phyloP scores from a whole-genome alignment of 2,888 invertebrate species.

The Craniophora ligustri region DNA sequence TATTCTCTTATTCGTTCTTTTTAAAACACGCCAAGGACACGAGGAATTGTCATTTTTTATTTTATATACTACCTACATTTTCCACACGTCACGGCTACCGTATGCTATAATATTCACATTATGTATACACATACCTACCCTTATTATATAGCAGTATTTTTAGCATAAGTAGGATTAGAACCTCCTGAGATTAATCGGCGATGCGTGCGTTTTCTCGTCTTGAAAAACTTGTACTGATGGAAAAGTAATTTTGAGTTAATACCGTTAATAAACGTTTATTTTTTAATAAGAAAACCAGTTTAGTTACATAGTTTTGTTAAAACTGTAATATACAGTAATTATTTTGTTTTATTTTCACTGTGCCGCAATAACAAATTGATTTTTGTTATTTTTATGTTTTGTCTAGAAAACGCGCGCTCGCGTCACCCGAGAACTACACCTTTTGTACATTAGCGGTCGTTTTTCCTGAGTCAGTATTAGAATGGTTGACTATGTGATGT shows the following conservation, averaged over 20 bases:
- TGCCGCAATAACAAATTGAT: neutral
- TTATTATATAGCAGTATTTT: constrained; percentile 84
- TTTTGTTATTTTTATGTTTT: constrained; percentile 1
- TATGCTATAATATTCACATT: constrained; percentile 78
- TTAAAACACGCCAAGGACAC: neutral
- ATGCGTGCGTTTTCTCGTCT: constrained; percentile 49
- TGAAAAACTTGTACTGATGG: constrained; percentile 5
- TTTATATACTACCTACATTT: constrained; percentile 27
- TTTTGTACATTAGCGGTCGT: constrained; percentile 84
- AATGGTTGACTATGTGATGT: constrained; percentile 81
- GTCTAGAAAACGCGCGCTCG: constrained; percentile 47
- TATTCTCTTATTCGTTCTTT: constrained; percentile 3
- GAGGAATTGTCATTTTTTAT: neutral
- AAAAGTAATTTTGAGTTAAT: constrained; percentile 5
- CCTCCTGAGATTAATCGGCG: constrained; percentile 78
- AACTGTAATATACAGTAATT: neutral
- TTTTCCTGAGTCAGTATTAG: constrained; percentile 82
- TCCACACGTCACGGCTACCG: constrained; percentile 75
- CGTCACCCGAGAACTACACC: constrained; percentile 73
- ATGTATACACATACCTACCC: constrained; percentile 80
- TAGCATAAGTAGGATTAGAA: constrained; percentile 84
- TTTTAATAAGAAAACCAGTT: constrained; percentile 7
- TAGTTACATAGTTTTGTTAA: too few relatives aligned
- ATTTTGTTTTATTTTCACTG: constrained; percentile 3
- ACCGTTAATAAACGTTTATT: neutral